Evolutionary conservation across 2,888 invertebrate genomes (phyloP).

Genomic region (Morpho helenor): DNA sequence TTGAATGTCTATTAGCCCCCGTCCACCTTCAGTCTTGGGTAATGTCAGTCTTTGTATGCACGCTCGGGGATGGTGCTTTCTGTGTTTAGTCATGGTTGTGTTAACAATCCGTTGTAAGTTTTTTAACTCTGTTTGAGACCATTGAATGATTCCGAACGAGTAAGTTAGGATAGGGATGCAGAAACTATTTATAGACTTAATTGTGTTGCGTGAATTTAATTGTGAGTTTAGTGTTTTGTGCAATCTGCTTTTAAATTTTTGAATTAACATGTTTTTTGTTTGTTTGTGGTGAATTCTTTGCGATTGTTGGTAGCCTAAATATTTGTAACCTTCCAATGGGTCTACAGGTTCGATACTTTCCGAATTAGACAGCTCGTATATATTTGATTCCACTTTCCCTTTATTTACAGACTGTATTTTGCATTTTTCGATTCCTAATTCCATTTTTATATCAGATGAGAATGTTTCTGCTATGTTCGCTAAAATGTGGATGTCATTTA

Average conservation of each 20-base stretch:
- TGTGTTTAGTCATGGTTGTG: conserved; percentile 17
- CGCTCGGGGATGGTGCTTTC: conserved; percentile 29
- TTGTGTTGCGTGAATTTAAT: conserved; percentile 20
- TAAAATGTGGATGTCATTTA: conserved; percentile 1
- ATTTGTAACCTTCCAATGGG: conserved; percentile 15
- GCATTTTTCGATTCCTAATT: conserved; percentile 21
- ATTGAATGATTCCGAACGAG: conserved; percentile 29
- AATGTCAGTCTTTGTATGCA: conserved; percentile 24
- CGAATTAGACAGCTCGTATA: conserved; percentile 2
- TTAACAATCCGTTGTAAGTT: conserved; percentile 23
- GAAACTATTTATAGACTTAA: conserved; percentile 28
- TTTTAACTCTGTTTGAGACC: conserved; percentile 25
- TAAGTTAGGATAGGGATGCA: conserved; percentile 29
- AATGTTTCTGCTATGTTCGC: conserved; percentile 14
- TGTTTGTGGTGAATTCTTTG: conserved; percentile 13
- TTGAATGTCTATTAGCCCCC: conserved; percentile 28
- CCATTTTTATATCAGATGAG: conserved; percentile 14
- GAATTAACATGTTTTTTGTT: conserved; percentile 13
- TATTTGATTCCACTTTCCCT: background rate
- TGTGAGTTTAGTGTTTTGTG: conserved; percentile 15
- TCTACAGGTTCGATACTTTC: conserved; percentile 8
- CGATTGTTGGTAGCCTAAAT: conserved; percentile 23
- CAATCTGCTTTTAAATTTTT: conserved; percentile 18
- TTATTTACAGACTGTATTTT: conserved; percentile 10
- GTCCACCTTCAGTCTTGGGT: conserved; percentile 23